Percentiles rank a stretch among this genome's conserved stretches.
phyloP scores from a whole-genome alignment of 2,113 vertebrate genomes.

The Equus quagga region DNA sequence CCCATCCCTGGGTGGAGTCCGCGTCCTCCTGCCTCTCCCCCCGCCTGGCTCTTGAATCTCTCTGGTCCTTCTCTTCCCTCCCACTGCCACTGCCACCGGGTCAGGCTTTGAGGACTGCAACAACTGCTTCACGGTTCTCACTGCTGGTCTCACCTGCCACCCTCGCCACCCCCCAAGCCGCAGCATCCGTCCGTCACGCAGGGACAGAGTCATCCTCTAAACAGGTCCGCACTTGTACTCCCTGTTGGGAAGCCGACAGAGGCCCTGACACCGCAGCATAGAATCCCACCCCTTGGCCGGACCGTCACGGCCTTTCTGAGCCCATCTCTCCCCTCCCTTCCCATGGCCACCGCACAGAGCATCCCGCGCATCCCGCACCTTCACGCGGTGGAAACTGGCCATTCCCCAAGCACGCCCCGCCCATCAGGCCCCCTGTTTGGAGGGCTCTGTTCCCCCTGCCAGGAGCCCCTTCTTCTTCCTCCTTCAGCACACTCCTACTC shows the following conservation, averaged over 20 bases:
- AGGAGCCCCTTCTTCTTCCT: not conserved
- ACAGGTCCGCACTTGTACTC: not conserved
- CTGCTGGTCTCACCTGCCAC: not conserved
- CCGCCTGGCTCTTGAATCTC: not conserved
- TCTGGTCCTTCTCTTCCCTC: not conserved
- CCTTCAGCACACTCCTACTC: too few species aligned
- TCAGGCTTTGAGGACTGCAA: not conserved
- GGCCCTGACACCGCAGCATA: not conserved
- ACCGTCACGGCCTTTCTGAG: not conserved
- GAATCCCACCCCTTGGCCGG: not conserved
- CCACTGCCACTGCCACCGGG: not conserved
- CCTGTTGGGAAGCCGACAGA: not conserved
- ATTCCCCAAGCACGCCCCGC: rapidly evolving
- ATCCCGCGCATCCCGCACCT: too few species aligned
- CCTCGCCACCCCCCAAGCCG: too few species aligned
- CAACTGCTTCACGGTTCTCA: not conserved
- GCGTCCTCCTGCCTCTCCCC: not conserved
- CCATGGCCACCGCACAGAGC: rapidly evolving
- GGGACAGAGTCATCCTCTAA: not conserved
- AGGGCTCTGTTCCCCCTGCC: too few species aligned
- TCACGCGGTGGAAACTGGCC: rapidly evolving
- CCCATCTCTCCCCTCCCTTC: not conserved
- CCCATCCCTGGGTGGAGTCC: not conserved
- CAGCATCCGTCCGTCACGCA: not conserved
- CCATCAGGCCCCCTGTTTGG: not conserved